Conservation (phyloP, 2,888 invertebrate genomes). For the Adelognathus sp. region DNA sequence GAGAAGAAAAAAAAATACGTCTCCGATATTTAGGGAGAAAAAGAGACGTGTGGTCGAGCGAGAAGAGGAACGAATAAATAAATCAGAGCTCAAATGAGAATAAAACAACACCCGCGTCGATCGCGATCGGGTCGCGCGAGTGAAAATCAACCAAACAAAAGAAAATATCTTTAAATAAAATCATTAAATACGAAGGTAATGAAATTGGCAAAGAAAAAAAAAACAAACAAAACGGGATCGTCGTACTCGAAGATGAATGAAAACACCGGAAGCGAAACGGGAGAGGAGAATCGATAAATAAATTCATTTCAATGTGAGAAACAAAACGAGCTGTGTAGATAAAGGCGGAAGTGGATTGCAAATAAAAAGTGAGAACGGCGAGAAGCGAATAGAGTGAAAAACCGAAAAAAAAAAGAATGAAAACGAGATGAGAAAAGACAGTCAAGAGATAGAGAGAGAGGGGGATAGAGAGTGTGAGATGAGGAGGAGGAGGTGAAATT, state of each 20-base stretch:
- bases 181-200: conserved; percentile 18
- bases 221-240: no score
- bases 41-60: not conserved
- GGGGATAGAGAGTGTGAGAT: conserved; percentile 61
- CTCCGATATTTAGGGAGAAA: conserved; percentile 24
- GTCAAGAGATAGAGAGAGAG: conserved; percentile 53
- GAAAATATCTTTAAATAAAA: conserved; percentile 19
- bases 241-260: conserved; percentile 34
- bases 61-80: conserved; percentile 16
- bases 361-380: conserved; percentile 14
- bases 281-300: conserved; percentile 16
- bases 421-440: conserved; percentile 29
- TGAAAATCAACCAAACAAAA: conserved; percentile 24
- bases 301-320: conserved; percentile 40
- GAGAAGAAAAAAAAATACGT: not conserved
- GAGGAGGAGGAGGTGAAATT: conserved; percentile 56
- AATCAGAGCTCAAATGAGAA: not conserved
- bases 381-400: conserved; percentile 13
- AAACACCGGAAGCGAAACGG: conserved; percentile 6
- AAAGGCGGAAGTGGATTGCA: conserved; percentile 26
- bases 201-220: conserved; percentile 41
- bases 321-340: conserved; percentile 34
- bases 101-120: conserved; percentile 12
- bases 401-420: conserved; percentile 32
- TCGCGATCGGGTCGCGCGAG: conserved; percentile 13